Evolutionary conservation across 2,888 invertebrate genomes (phyloP).

Genomic region (Diabrotica balteata): DNA sequence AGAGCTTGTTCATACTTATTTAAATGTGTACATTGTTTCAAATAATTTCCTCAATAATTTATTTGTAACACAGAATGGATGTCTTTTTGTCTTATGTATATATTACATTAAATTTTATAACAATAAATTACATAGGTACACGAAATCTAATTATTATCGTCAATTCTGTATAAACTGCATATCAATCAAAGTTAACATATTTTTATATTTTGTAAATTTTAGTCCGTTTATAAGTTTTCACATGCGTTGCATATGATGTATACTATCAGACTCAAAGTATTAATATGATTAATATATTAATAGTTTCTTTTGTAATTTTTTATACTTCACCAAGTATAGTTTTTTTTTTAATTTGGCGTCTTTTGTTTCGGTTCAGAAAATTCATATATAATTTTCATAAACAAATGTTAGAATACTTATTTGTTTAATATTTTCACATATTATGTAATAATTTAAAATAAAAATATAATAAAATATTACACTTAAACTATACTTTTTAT

Average conservation of each 20-base stretch:
- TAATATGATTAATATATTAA: conserved; percentile 55
- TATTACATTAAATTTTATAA: no score
- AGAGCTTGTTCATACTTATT: no score
- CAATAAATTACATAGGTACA: no score
- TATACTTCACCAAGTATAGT: conserved; percentile 48
- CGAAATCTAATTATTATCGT: no score
- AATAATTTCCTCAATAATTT: no score
- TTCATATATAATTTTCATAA: conserved; percentile 55
- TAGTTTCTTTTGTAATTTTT: conserved; percentile 49
- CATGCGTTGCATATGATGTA: conserved; percentile 41
- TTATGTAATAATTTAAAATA: conserved; percentile 56
- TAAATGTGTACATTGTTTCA: no score
- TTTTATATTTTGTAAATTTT: no score
- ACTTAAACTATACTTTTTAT: conserved; percentile 15
- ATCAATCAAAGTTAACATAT: no score
- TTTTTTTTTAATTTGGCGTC: conserved; percentile 54
- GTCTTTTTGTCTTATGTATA: no score
- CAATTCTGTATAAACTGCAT: no score
- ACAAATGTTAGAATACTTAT: conserved; percentile 59
- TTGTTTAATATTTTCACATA: conserved; percentile 58
- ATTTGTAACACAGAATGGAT: no score
- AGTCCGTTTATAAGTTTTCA: conserved; percentile 13
- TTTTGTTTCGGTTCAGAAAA: conserved; percentile 51
- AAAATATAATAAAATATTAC: conserved; percentile 48
- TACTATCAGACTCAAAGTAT: conserved; percentile 55